Base-by-base conservation (phyloP, 2,113 vertebrate species). In the Muntiacus reevesi region DNA sequence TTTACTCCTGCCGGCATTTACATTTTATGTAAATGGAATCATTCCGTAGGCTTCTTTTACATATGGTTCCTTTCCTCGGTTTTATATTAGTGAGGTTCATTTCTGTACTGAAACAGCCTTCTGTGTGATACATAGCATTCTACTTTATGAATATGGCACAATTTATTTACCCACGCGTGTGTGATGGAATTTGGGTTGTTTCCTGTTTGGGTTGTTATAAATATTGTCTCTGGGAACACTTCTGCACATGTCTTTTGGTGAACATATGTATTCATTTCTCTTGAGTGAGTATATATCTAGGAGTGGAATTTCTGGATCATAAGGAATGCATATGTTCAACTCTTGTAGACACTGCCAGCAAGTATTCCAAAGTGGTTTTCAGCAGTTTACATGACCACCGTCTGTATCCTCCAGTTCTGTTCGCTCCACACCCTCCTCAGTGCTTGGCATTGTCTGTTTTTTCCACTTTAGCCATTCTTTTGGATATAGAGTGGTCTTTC, bases 101-200 rank as follows among this genome's bases (percentile, higher is more conserved):
- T 40, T 55, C 64, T 36, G n/a, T 60, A 91, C 36, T 78, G 10
- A 95, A 87, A 79, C 54, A 30, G 36, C 43, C 17, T 87, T 93
- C 78, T 71, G 45, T 57, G 6, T 54, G 54, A 89, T 52, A 59
- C 14, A 40, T 25, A 83, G 23, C 36, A 28, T 87, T 90, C 16
- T 92, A 14, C 81, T 88, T 76, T 78, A n/a, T 60, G 54, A 64
- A 36, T 55, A 45, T 62, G 57, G 12, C 23, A 55, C 55, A 60
- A 45, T 93, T 86, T 89, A 85, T 90, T 94, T 96, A 64, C 54
- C 52, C 45, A 89, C 57, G 45, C 47, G 92, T 84, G 36, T 94
- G 81, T 57, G 50, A 92, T 85, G 33, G 36, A 95, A 98, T 90
- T 87, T 52, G 57, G 94, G 64, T 97, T 87, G 45, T 74, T 94